These are phyloP conservation scores for Uloborus diversus DNA, from an alignment of 1,140 invertebrate species.

Conservation along the genomic window DNA sequence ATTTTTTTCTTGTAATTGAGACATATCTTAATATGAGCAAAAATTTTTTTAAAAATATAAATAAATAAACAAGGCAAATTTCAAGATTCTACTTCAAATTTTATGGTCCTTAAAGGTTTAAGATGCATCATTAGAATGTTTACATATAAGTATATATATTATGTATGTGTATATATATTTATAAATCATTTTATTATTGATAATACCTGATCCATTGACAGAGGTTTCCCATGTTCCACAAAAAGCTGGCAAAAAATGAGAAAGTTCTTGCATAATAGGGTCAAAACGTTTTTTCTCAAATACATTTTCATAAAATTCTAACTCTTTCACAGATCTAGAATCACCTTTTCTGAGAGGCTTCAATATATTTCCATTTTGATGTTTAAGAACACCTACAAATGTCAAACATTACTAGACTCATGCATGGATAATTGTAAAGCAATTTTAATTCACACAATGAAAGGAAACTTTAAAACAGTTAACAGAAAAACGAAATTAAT, in stretches of 20 bases:
- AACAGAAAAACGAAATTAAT: not conserved
- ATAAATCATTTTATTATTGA: too few species aligned
- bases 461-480: not conserved
- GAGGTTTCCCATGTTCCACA: conserved; percentile 23
- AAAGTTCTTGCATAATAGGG: conserved; percentile 4
- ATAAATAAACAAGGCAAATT: too few species aligned
- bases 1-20: too few species aligned
- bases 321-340: conserved; percentile 25
- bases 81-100: too few species aligned
- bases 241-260: conserved; percentile 17
- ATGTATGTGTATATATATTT: too few species aligned
- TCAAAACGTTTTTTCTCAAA: not conserved
- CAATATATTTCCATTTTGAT: conserved; percentile 49
- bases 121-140: too few species aligned
- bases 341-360: conserved; percentile 44
- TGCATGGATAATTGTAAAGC: not conserved
- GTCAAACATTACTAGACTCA: not conserved
- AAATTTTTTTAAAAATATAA: too few species aligned
- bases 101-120: too few species aligned
- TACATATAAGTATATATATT: too few species aligned
- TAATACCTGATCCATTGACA: too few species aligned
- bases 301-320: conserved; percentile 49
- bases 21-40: too few species aligned
- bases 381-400: conserved; percentile 32
- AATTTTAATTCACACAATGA: not conserved